Percentiles rank a stretch among this genome's conserved stretches.
These are phyloP conservation scores for Emydocephalus ijimae DNA, from an alignment of 2,113 vertebrate genomes.

Conservation along the genomic window DNA sequence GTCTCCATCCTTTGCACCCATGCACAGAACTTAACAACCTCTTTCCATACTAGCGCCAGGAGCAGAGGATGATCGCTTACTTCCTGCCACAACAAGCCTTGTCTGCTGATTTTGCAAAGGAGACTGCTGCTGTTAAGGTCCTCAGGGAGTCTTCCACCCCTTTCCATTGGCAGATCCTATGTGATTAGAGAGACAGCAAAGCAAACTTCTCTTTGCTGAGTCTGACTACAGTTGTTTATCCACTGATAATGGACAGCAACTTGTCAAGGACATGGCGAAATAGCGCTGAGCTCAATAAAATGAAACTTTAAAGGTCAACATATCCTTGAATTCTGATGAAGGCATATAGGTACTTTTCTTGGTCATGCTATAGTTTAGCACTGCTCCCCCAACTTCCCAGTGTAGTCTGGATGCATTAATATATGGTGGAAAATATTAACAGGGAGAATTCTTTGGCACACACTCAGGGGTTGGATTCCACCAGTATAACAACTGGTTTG, in stretches of 20 bases:
- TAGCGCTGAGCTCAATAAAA: not conserved
- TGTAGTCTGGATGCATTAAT: not conserved
- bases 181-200: not conserved
- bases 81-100: not conserved
- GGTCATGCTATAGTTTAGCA: not conserved
- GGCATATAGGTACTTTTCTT: not conserved
- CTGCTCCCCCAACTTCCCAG: not conserved
- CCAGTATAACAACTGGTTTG: too few relatives aligned
- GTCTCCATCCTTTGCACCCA: too few relatives aligned
- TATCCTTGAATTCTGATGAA: not conserved
- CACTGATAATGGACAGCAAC: not conserved
- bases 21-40: too few relatives aligned
- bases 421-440: not conserved
- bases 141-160: not conserved
- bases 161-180: not conserved
- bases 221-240: not conserved
- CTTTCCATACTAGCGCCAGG: not conserved
- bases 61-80: not conserved
- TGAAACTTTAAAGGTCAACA: not conserved
- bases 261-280: not conserved
- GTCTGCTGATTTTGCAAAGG: not conserved
- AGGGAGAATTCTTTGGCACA: not conserved
- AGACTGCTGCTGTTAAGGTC: not conserved
- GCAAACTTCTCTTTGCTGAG: not conserved
- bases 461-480: too few relatives aligned